Conservation (phyloP, 2,797 vertebrate genomes). For the Peromyscus attwateri region DNA sequence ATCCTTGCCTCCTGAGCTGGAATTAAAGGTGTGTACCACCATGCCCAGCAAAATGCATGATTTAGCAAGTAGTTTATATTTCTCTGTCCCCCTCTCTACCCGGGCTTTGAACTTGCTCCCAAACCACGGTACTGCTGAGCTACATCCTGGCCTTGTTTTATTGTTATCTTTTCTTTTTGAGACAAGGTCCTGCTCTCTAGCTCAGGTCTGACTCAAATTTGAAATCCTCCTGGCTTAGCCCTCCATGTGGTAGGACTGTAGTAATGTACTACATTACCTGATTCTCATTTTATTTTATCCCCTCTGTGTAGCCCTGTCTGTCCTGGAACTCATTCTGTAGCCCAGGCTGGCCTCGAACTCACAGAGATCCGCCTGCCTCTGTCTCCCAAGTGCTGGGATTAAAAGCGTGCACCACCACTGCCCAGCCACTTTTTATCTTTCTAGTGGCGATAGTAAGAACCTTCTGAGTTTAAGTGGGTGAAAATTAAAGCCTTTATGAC, state of each 20-base stretch:
- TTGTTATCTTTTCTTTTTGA: background rate
- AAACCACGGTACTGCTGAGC: background rate
- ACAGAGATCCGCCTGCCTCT: background rate
- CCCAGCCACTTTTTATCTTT: background rate
- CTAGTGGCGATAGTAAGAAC: constrained; percentile 28
- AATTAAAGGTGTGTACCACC: background rate
- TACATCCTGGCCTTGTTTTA: background rate
- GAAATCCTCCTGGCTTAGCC: background rate
- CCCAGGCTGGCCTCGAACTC: background rate
- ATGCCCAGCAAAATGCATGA: background rate
- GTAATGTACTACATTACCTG: background rate
- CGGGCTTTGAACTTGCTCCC: background rate
- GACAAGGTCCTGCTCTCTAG: background rate
- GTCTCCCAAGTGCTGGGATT: background rate
- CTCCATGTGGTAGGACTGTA: background rate
- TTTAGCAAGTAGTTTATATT: constrained; percentile 40
- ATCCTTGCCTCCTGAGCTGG: background rate
- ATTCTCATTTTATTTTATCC: background rate
- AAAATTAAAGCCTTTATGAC: constrained; percentile 42
- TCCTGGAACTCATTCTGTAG: background rate
- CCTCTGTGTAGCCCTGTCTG: background rate
- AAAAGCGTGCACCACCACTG: background rate
- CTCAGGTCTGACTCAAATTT: background rate
- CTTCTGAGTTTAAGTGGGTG: background rate
- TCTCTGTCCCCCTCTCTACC: background rate